Percentiles rank a stretch among this genome's conserved stretches.
Conservation (phyloP, 1,140 invertebrate genomes). For the Harpegnathos saltator region DNA sequence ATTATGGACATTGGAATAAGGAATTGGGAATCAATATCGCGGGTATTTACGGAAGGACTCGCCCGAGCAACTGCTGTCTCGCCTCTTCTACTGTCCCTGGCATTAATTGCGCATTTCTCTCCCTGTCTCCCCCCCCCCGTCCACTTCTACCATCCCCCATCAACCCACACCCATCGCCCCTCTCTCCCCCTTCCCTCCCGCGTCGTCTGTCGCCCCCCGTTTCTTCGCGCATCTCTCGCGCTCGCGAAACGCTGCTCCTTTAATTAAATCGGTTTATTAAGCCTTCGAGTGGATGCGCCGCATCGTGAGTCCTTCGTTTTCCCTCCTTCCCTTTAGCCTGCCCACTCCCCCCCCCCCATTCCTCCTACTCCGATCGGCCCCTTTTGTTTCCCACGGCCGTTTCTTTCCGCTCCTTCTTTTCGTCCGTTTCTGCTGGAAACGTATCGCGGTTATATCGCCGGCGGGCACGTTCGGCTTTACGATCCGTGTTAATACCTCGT, state of each 20-base stretch:
- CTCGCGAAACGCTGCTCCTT: conserved; percentile 74
- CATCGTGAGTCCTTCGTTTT: conserved; percentile 59
- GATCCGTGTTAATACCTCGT: conserved; percentile 78
- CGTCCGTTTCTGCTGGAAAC: conserved; percentile 52
- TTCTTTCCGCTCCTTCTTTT: conserved; percentile 22
- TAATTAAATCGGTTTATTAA: conserved; percentile 82
- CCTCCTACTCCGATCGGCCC: background rate
- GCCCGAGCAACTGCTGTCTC: conserved; percentile 62
- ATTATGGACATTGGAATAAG: conserved; percentile 71
- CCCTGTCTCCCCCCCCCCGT: too few species aligned
- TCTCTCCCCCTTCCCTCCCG: background rate
- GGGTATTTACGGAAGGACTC: conserved; percentile 72
- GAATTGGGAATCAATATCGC: conserved; percentile 76
- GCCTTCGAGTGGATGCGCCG: conserved; percentile 74
- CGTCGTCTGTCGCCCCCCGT: background rate
- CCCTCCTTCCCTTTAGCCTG: too few species aligned
- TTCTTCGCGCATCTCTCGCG: conserved; percentile 38
- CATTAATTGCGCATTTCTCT: conserved; percentile 71
- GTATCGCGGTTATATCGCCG: conserved; percentile 72
- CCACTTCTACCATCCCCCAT: too few species aligned
- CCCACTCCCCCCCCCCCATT: too few species aligned
- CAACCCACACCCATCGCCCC: too few species aligned
- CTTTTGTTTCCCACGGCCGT: conserved; percentile 13
- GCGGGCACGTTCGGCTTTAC: conserved; percentile 76
- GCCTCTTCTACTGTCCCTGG: conserved; percentile 59